Evolutionary conservation across 1,140 invertebrate genomes (phyloP).

Genomic region (Solenopsis fugax): DNA sequence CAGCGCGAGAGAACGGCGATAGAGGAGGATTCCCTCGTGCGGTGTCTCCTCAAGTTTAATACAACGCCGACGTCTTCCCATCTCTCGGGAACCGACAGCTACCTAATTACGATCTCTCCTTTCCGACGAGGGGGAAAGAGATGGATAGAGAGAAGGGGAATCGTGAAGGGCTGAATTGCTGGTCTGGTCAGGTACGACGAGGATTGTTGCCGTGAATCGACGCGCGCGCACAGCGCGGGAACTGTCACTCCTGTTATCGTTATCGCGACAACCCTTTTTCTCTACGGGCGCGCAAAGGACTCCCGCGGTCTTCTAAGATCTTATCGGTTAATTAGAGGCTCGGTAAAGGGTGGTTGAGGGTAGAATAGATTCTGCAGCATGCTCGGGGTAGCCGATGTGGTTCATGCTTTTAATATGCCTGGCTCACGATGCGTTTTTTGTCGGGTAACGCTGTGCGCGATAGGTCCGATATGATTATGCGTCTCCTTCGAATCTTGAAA

Average conservation of each 20-base stretch:
- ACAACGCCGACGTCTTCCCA: constrained; percentile 68
- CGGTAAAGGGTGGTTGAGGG: constrained; percentile 29
- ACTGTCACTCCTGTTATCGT: constrained; percentile 66
- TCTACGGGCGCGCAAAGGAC: neutral
- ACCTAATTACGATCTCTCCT: constrained; percentile 74
- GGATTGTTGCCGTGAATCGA: constrained; percentile 31
- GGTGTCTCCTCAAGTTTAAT: constrained; percentile 68
- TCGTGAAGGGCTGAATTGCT: constrained; percentile 43
- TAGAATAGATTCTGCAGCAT: constrained; percentile 38
- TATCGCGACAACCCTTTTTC: constrained; percentile 24
- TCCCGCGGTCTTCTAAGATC: constrained; percentile 67
- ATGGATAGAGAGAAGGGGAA: neutral
- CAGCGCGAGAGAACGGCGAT: constrained; percentile 68
- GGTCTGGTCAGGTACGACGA: constrained; percentile 55
- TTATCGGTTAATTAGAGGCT: constrained; percentile 73
- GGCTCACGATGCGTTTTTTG: constrained; percentile 25
- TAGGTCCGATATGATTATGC: constrained; percentile 10
- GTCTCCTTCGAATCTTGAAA: neutral
- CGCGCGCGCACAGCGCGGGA: constrained; percentile 49
- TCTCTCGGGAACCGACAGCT: constrained; percentile 67
- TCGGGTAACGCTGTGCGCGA: neutral
- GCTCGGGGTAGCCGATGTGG: constrained; percentile 45
- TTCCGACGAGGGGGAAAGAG: constrained; percentile 13
- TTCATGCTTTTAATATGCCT: constrained; percentile 59
- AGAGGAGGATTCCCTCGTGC: constrained; percentile 67